Evolutionary conservation across 2,888 invertebrate species (phyloP).

Genomic region (Ypsolopha scabrella): DNA sequence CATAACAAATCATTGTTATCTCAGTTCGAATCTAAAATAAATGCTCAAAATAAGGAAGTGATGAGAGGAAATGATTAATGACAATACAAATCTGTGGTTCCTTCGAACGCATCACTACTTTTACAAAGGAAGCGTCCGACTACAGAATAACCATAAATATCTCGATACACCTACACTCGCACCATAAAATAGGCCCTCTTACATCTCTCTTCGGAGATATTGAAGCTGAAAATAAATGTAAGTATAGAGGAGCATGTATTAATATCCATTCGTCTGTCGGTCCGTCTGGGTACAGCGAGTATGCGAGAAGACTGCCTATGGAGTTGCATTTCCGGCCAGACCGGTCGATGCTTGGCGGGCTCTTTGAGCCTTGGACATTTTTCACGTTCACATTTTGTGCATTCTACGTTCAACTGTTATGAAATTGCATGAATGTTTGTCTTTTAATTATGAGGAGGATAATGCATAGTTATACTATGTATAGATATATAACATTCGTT

Average conservation of each 20-base stretch:
- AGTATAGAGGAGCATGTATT: no score
- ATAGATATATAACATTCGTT: no score
- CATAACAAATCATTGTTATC: background rate
- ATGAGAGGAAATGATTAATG: background rate
- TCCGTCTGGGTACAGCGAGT: background rate
- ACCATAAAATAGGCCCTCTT: no score
- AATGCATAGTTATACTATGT: no score
- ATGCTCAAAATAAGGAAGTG: background rate
- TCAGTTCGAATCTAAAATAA: background rate
- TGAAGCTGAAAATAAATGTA: no score
- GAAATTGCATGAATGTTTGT: no score
- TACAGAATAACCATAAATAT: no score
- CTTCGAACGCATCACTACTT: background rate
- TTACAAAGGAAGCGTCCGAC: background rate
- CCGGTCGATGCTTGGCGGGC: background rate
- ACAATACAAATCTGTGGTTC: background rate
- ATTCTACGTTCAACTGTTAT: no score
- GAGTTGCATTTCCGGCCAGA: background rate
- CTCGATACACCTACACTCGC: no score
- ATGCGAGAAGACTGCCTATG: background rate
- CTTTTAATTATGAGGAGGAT: no score
- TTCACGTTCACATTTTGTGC: no score
- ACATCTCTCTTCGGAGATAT: no score
- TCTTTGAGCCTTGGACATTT: background rate
- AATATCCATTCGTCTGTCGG: background rate